Evolutionary conservation across 2,113 vertebrate genomes (phyloP).

Genomic region (Marmota flaviventris): DNA sequence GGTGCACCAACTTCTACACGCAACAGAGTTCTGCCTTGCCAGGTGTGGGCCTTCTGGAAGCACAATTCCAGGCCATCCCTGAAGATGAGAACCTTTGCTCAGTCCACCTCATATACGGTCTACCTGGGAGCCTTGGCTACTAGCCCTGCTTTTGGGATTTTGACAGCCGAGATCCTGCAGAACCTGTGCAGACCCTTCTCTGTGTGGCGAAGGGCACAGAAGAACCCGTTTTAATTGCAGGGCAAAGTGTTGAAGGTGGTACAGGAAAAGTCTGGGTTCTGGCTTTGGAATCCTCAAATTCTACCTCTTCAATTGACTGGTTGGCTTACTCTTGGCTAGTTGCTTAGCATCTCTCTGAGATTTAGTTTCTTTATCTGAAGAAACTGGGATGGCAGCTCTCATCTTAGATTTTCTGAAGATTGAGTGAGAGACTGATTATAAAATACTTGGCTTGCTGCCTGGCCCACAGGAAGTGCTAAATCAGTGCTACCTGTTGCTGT

Average conservation of each 20-base stretch:
- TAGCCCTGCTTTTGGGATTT: background rate
- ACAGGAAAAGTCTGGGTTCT: background rate
- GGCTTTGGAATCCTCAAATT: background rate
- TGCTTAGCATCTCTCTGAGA: background rate
- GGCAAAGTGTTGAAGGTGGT: background rate
- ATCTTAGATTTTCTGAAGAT: background rate
- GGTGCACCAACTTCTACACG: background rate
- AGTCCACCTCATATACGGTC: background rate
- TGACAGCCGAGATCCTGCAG: background rate
- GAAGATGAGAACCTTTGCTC: background rate
- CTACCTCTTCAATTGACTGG: background rate
- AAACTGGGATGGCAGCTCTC: background rate
- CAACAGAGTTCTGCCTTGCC: background rate
- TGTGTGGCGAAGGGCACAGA: background rate
- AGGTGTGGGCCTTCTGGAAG: background rate
- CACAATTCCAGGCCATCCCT: background rate
- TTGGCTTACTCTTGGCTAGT: background rate
- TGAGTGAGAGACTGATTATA: background rate
- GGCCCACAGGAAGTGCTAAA: background rate
- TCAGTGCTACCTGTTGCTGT: background rate
- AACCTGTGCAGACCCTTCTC: background rate
- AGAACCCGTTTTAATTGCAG: background rate
- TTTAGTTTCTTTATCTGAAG: slow-evolving; percentile 28
- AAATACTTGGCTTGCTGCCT: background rate
- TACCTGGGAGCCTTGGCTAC: background rate